These are phyloP conservation scores for Anarhynchus alexandrinus DNA, from an alignment of 2,113 vertebrate species.

Conservation along the genomic window DNA sequence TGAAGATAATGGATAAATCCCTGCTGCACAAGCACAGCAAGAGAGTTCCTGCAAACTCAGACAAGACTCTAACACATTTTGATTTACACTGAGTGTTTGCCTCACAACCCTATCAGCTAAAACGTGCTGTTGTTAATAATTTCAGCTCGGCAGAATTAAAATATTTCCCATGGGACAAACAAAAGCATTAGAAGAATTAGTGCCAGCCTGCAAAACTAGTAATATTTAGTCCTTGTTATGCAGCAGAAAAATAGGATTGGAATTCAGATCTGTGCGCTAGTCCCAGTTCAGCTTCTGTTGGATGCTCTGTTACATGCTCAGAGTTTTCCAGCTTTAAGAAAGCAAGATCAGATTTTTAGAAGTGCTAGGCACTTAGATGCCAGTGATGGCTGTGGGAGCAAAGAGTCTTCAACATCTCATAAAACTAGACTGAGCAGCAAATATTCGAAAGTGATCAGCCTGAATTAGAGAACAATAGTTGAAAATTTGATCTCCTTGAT, in stretches of 20 bases:
- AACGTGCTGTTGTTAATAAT: not conserved
- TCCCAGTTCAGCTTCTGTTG: not conserved
- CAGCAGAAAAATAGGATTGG: not conserved
- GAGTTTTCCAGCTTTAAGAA: not conserved
- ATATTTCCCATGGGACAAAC: not conserved
- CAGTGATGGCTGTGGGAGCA: not conserved
- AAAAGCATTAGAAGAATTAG: not conserved
- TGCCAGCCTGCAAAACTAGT: not conserved
- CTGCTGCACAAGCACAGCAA: not conserved
- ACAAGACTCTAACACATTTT: not conserved
- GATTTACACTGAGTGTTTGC: not conserved
- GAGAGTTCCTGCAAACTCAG: not conserved
- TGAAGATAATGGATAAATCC: not conserved
- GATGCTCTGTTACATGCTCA: not conserved
- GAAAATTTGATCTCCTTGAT: not conserved
- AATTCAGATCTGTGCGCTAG: not conserved
- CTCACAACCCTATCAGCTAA: not conserved
- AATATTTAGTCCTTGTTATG: not conserved
- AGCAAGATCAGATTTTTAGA: not conserved
- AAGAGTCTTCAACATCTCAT: not conserved
- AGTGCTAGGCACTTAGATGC: not conserved
- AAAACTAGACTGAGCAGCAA: not conserved
- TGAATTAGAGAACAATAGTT: not conserved
- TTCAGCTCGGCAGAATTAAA: not conserved
- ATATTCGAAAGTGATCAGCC: not conserved